Evolutionary conservation across 2,888 invertebrate species (phyloP).

Genomic region (Ectropis crepuscularia): DNA sequence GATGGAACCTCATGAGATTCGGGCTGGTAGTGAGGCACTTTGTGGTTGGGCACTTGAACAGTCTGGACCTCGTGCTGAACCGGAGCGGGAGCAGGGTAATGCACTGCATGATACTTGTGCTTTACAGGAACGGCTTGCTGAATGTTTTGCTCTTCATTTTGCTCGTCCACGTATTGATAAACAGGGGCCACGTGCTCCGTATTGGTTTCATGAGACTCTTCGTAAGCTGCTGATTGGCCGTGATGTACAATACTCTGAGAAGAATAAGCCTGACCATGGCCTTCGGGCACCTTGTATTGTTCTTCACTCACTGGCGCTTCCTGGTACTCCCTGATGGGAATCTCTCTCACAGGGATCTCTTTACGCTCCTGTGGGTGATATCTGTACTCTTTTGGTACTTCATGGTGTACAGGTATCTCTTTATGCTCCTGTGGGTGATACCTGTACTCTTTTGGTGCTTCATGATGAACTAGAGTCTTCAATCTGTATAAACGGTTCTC

Average conservation of each 20-base stretch:
- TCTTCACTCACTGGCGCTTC: slow-evolving; percentile 47
- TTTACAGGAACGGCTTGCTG: slow-evolving; percentile 38
- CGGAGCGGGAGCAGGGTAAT: slow-evolving; percentile 40
- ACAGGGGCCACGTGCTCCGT: slow-evolving; percentile 60
- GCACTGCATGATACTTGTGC: slow-evolving; percentile 40
- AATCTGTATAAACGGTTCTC: slow-evolving; percentile 62
- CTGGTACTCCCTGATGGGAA: slow-evolving; percentile 49
- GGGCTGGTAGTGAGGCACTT: slow-evolving; percentile 33
- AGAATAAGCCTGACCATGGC: slow-evolving; percentile 57
- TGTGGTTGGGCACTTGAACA: slow-evolving; percentile 45
- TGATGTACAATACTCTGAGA: slow-evolving; percentile 64
- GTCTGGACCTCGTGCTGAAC: slow-evolving; percentile 53
- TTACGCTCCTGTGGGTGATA: slow-evolving; percentile 54
- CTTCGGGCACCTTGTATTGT: slow-evolving; percentile 47
- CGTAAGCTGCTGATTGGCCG: slow-evolving; percentile 49
- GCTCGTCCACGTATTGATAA: slow-evolving; percentile 59
- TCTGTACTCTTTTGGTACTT: slow-evolving; percentile 60
- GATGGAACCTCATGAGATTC: slow-evolving; percentile 32
- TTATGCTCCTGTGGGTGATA: slow-evolving; percentile 54
- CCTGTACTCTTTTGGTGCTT: slow-evolving; percentile 60
- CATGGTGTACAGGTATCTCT: slow-evolving; percentile 22
- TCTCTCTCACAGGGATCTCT: slow-evolving; percentile 4
- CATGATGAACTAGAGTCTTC: slow-evolving; percentile 57
- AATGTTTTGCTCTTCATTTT: slow-evolving; percentile 46
- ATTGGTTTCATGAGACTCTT: slow-evolving; percentile 58